Conservation (phyloP, 2,113 vertebrate genomes). For the Acinonyx jubatus region DNA sequence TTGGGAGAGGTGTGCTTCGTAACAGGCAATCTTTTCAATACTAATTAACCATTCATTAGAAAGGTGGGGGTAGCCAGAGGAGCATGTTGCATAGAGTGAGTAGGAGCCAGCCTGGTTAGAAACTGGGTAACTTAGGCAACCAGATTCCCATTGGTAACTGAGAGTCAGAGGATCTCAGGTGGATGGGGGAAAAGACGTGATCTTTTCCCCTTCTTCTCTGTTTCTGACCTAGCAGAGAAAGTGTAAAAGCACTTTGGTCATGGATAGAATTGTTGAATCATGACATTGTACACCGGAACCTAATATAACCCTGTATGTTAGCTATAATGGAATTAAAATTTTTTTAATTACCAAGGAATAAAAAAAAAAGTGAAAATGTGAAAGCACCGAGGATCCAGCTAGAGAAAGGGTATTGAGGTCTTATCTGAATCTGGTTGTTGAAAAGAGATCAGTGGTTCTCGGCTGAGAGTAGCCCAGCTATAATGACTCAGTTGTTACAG, state of each 20-base stretch:
- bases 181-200: background rate
- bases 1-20: background rate
- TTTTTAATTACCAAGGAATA: background rate
- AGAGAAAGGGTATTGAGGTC: background rate
- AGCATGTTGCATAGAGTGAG: background rate
- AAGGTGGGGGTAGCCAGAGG: background rate
- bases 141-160: constrained; percentile 11
- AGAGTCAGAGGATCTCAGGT: constrained; percentile 9
- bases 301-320: background rate
- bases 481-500: background rate
- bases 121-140: constrained; percentile 45
- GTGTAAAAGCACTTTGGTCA: background rate
- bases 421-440: constrained; percentile 11
- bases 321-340: background rate
- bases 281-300: background rate
- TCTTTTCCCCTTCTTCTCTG: background rate
- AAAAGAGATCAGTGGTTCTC: background rate
- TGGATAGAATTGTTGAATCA: background rate
- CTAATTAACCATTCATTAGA: constrained; percentile 50
- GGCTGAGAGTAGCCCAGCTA: background rate
- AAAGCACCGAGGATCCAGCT: background rate
- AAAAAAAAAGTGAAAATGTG: background rate
- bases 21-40: constrained; percentile 9
- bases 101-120: constrained; percentile 24
- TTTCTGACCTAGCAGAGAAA: constrained; percentile 7